Evolutionary conservation across 2,888 invertebrate species (phyloP), one percentile per base, ranked within the genome.

Genomic region (Pocota personata): DNA sequence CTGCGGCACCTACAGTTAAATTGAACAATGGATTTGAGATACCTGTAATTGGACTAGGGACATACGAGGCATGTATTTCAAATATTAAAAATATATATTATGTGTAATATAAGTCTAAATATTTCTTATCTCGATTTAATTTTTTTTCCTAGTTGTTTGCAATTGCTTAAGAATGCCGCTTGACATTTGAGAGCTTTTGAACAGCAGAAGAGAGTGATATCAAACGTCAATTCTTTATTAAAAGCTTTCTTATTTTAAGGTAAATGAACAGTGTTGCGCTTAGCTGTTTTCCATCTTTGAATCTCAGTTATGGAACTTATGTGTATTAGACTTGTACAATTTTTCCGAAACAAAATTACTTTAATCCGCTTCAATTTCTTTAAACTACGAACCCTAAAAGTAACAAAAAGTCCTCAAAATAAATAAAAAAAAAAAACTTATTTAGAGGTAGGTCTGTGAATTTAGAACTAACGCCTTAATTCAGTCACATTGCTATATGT

Each of bases 31-130:
- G 94, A 0, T 76, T 90, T 14, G 93, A 94, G 79, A 93, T 95
- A 86, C 96, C 96, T 0, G 93, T 94, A 1, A 90, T 96, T 3
- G 96, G 95, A 2, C 92, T 96, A 7, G 96, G 96, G 10, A 96
- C 96, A 1, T 96, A 95, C 95, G 94, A 95, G 93, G 95, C 95
- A 93, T 90, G 91, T 10, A 50, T 43, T 40, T 37, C 21, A n/a
- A n/a, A n/a, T n/a, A 3, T 24, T 60, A 12, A 46, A 46, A 12
- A 30, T 43, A 37, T 37, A 1, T 3, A 37, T 3, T 37, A n/a
- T n/a, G n/a, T 3, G 30, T 30, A 30, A 4, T 40, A 40, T 5
- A 12, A n/a, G 3, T 4, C 5, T 3, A 32, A 30, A 12, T 21
- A 48, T 35, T 32, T 48, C 12, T 5, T 8, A 32, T 48, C n/a